phyloP scores from a whole-genome alignment of 1,140 invertebrate species.

The Drosophila sucinea region DNA sequence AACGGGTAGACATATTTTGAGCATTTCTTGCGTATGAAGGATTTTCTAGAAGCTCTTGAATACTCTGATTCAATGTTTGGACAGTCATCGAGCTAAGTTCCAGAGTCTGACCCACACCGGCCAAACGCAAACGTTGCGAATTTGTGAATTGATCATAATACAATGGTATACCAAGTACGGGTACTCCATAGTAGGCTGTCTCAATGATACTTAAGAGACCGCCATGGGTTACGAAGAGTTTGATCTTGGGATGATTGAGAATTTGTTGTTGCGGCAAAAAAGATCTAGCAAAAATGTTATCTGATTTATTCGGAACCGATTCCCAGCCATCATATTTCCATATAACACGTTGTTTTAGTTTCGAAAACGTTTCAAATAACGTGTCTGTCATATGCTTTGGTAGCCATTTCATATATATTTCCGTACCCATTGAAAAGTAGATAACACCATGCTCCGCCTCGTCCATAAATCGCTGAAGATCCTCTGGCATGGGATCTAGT shows the following conservation, averaged over 20 bases:
- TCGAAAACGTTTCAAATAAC: conserved; percentile 27
- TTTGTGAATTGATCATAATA: conserved; percentile 64
- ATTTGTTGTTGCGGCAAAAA: conserved; percentile 84
- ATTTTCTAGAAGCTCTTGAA: conserved; percentile 40
- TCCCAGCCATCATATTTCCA: conserved; percentile 84
- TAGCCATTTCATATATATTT: background rate
- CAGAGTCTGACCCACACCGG: conserved; percentile 84
- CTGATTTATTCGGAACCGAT: conserved; percentile 56
- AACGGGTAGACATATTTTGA: conserved; percentile 82
- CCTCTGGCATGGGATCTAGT: background rate
- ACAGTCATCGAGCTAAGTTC: background rate
- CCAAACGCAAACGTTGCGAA: conserved; percentile 56
- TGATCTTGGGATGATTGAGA: conserved; percentile 81
- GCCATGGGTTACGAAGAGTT: conserved; percentile 85
- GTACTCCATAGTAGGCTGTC: conserved; percentile 69
- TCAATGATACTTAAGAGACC: conserved; percentile 84
- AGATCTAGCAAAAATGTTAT: conserved; percentile 86
- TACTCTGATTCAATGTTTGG: background rate
- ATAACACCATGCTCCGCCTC: conserved; percentile 1
- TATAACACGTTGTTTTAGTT: conserved; percentile 81
- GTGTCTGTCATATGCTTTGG: conserved; percentile 23
- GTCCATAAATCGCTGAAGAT: background rate
- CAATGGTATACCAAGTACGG: conserved; percentile 48
- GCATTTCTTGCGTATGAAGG: conserved; percentile 33
- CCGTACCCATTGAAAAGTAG: background rate